Conservation (phyloP, 2,113 vertebrate genomes). For the Candoia aspera region DNA sequence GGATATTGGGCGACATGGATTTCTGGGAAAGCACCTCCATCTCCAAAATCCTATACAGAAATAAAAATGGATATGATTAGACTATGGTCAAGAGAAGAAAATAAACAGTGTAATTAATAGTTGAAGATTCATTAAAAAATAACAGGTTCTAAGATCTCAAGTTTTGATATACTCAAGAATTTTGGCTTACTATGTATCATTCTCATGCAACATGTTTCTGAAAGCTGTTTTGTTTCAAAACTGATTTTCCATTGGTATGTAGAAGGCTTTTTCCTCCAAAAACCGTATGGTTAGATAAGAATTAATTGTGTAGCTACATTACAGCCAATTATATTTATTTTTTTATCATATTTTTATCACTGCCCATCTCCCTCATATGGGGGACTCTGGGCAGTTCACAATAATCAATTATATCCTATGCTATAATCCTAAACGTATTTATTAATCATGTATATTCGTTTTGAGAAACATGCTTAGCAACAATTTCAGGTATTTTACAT, state of each 20-base stretch:
- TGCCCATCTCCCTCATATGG: too few relatives aligned
- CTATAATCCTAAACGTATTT: not conserved
- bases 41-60: conserved; percentile 89
- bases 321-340: too few relatives aligned
- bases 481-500: not conserved
- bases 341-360: too few relatives aligned
- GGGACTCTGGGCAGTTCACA: too few relatives aligned
- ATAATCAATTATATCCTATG: not conserved
- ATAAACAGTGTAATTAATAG: not conserved
- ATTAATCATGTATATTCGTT: not conserved
- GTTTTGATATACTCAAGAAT: not conserved
- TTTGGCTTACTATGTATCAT: not conserved
- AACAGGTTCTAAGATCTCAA: not conserved
- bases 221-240: not conserved
- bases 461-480: not conserved
- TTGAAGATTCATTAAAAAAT: not conserved
- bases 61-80: conserved; percentile 33
- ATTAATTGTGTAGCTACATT: not conserved
- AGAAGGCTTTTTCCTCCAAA: not conserved
- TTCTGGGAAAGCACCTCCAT: conserved; percentile 98
- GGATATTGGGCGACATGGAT: conserved; percentile 97
- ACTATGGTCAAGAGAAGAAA: not conserved
- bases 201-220: not conserved
- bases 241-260: not conserved
- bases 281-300: not conserved